Conservation (phyloP, 2,113 vertebrate species). For the Dromas ardeola region DNA sequence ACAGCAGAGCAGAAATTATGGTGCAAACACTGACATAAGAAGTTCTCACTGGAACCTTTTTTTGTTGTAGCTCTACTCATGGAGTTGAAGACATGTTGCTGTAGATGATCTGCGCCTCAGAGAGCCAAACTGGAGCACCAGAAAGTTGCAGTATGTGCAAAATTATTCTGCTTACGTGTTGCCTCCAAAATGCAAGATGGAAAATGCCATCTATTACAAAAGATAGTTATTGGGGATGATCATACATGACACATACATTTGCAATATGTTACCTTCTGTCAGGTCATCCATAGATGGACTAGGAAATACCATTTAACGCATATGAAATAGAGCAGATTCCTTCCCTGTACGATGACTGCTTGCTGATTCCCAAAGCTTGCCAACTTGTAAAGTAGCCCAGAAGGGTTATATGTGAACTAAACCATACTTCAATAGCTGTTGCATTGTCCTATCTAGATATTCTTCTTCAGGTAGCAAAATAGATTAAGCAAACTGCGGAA, state of each 20-base stretch:
- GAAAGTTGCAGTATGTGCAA: background rate
- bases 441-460: background rate
- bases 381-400: conserved; percentile 38
- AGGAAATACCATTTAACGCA: conserved; percentile 21
- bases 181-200: background rate
- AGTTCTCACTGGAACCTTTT: background rate
- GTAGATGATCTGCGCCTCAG: background rate
- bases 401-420: background rate
- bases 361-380: conserved; percentile 1
- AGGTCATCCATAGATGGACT: conserved; percentile 27
- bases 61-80: background rate
- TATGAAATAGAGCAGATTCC: background rate
- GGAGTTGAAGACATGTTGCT: background rate
- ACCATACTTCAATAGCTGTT: background rate
- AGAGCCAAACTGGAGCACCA: background rate
- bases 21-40: too few species aligned
- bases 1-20: background rate
- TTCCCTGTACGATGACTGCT: background rate
- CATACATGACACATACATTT: conserved; percentile 24
- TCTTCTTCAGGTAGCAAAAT: background rate
- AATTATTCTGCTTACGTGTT: background rate
- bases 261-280: conserved; percentile 51
- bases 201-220: background rate
- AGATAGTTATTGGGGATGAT: background rate
- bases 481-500: background rate